Base-by-base conservation (phyloP, 2,888 invertebrate genomes). In the Proisotoma minuta region DNA sequence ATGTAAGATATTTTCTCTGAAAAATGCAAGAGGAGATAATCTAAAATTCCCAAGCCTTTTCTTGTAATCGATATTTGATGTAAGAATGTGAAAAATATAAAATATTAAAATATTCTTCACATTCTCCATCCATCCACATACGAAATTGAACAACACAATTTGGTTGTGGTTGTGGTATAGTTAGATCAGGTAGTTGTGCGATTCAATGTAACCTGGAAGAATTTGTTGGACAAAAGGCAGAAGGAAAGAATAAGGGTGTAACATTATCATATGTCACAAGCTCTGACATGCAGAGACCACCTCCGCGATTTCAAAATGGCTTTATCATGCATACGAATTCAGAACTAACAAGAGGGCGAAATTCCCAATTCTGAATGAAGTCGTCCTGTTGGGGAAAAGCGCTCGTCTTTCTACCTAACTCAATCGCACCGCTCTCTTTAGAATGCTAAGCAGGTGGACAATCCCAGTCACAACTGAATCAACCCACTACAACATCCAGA, bases 41-140 rank as follows among this genome's bases (percentile, higher is more conserved):
- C n/a, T n/a, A n/a, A n/a, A n/a, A n/a, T n/a, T n/a, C n/a, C n/a
- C n/a, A n/a, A n/a, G n/a, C n/a, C n/a, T n/a, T n/a, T n/a, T n/a
- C n/a, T n/a, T n/a, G n/a, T n/a, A n/a, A n/a, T n/a, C n/a, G n/a
- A n/a, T n/a, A n/a, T n/a, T n/a, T n/a, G n/a, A n/a, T n/a, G n/a
- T n/a, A n/a, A n/a, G n/a, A n/a, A n/a, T n/a, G n/a, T n/a, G n/a
- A n/a, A n/a, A n/a, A n/a, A n/a, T n/a, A 49, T 49, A 22, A 20
- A 43, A 49, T 49, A 49, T 49, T 49, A 49, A 49, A 49, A 49
- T 49, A 49, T 49, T 49, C 49, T n/a, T n/a, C n/a, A n/a, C n/a
- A n/a, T n/a, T n/a, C n/a, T n/a, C n/a, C n/a, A n/a, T n/a, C n/a
- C n/a, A n/a, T n/a, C n/a, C n/a, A n/a, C n/a, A n/a, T n/a, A n/a